Evolutionary conservation across 2,113 vertebrate species (phyloP).

Genomic region (Carassius carassius): DNA sequence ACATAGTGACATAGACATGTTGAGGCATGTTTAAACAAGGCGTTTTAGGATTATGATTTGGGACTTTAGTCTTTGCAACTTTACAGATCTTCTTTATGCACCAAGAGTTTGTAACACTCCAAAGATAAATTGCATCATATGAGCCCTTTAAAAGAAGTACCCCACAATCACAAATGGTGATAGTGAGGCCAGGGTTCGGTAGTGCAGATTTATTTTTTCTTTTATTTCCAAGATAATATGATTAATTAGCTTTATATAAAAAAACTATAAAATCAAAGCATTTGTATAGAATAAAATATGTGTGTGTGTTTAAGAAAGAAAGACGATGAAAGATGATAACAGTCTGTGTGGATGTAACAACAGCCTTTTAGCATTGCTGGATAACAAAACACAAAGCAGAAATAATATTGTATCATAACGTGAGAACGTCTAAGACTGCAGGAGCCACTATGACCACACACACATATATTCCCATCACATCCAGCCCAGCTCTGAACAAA

Average conservation of each 20-base stretch:
- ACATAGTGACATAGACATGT: too few relatives aligned
- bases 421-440: conserved; percentile 18
- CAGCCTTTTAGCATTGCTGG: not conserved
- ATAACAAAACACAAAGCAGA: conserved; percentile 24
- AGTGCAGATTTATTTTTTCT: not conserved
- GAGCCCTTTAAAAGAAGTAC: not conserved
- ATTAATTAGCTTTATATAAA: not conserved
- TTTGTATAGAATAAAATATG: not conserved
- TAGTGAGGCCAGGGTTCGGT: not conserved
- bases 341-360: not conserved
- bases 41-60: too few relatives aligned
- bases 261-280: not conserved
- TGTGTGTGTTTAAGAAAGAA: not conserved
- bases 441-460: conserved; percentile 21
- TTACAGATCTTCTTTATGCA: too few relatives aligned
- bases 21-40: too few relatives aligned
- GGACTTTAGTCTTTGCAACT: too few relatives aligned
- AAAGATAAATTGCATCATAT: too few relatives aligned
- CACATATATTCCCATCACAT: conserved; percentile 9
- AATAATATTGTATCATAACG: conserved; percentile 28
- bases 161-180: not conserved
- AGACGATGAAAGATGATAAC: not conserved
- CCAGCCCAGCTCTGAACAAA: conserved; percentile 33
- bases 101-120: too few relatives aligned
- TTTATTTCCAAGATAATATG: not conserved